Percentiles rank a stretch among this genome's conserved stretches.
Conservation (phyloP, 2,113 vertebrate species). For the Baryphthengus martii region DNA sequence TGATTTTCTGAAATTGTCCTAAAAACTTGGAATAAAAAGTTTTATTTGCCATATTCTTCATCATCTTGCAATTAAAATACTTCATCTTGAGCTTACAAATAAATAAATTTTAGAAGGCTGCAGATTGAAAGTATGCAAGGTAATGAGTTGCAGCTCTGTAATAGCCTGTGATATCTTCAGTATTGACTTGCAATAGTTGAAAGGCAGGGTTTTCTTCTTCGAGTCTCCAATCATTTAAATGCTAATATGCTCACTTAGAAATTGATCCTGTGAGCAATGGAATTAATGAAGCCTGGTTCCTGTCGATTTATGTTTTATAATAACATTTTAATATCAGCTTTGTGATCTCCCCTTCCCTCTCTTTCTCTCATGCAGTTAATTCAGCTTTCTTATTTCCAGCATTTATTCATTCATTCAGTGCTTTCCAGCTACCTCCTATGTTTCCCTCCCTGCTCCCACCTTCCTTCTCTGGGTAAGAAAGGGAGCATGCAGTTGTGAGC, state of each 20-base stretch:
- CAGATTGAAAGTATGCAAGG: neutral
- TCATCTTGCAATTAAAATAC: neutral
- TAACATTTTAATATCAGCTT: neutral
- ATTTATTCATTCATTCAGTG: neutral
- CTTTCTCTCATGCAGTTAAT: neutral
- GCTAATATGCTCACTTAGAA: neutral
- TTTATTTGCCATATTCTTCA: neutral
- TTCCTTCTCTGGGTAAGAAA: neutral
- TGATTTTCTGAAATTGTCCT: neutral
- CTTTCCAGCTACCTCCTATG: neutral
- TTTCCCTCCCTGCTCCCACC: rapidly evolving
- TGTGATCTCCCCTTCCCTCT: neutral
- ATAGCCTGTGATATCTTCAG: neutral
- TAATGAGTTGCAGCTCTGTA: neutral
- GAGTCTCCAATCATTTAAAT: neutral
- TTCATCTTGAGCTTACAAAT: neutral
- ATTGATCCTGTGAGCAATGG: neutral
- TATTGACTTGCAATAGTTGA: neutral
- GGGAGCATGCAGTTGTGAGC: neutral
- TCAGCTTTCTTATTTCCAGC: neutral
- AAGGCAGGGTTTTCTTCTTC: neutral
- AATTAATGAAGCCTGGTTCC: neutral
- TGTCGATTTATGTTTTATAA: neutral
- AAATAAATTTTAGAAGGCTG: neutral
- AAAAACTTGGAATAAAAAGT: neutral